phyloP scores from a whole-genome alignment of 2,888 invertebrate species.

The Thereva unica region DNA sequence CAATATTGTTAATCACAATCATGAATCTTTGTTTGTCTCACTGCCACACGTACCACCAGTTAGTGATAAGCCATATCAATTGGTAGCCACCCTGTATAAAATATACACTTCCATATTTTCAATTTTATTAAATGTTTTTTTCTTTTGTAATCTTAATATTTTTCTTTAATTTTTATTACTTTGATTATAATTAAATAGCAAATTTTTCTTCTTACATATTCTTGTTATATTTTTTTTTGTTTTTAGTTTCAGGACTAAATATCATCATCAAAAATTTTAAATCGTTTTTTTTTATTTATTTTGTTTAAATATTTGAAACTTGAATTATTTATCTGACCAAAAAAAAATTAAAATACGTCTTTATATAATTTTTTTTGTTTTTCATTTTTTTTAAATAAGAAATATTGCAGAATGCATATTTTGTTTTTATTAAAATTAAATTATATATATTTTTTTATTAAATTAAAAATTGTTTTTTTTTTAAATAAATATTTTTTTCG shows the following conservation, averaged over 20 bases:
- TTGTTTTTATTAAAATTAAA: too few relatives aligned
- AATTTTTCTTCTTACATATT: constrained; percentile 18
- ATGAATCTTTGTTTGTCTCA: too few relatives aligned
- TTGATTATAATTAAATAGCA: constrained; percentile 35
- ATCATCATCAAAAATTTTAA: background rate
- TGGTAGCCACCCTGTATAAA: too few relatives aligned
- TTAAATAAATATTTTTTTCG: too few relatives aligned
- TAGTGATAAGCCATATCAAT: too few relatives aligned
- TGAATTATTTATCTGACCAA: background rate
- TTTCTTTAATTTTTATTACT: constrained; percentile 30
- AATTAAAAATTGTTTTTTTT: constrained; percentile 6
- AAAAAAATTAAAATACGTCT: too few relatives aligned
- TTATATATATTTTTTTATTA: too few relatives aligned
- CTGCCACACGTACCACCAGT: too few relatives aligned
- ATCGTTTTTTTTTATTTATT: constrained; percentile 14
- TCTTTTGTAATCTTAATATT: constrained; percentile 29
- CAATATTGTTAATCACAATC: too few relatives aligned
- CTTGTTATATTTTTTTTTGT: background rate
- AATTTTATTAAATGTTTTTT: constrained; percentile 2
- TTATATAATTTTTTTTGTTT: too few relatives aligned
- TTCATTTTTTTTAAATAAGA: constrained; percentile 3
- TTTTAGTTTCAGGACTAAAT: constrained; percentile 23
- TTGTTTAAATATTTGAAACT: constrained; percentile 11
- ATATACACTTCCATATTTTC: too few relatives aligned
- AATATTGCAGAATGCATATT: constrained; percentile 1